Conservation (phyloP, 2,113 vertebrate species). For the Microcebus griseorufus region DNA sequence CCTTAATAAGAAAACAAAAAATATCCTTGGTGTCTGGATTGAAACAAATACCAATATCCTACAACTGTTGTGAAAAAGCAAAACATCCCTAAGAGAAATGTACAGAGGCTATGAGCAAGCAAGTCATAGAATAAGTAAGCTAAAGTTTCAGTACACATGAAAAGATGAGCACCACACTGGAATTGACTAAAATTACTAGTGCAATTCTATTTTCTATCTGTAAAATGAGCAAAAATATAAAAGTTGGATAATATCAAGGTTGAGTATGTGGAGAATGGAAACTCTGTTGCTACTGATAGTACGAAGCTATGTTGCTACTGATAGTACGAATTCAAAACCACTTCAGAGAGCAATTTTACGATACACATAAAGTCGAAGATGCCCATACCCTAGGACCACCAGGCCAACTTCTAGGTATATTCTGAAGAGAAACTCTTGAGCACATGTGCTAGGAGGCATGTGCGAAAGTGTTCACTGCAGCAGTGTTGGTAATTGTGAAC, state of each 20-base stretch:
- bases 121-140: neutral
- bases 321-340: neutral
- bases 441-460: too few relatives aligned
- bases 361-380: neutral
- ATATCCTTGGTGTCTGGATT: neutral
- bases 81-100: neutral
- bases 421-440: neutral
- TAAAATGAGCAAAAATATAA: neutral
- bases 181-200: neutral
- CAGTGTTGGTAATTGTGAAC: neutral
- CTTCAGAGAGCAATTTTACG: neutral
- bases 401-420: neutral
- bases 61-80: neutral
- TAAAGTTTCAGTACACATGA: neutral
- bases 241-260: neutral
- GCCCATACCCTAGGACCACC: neutral
- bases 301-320: neutral
- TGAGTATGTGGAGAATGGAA: neutral
- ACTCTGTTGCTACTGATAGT: neutral
- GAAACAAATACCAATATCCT: neutral
- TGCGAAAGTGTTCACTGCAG: neutral
- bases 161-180: neutral
- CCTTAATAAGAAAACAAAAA: neutral
- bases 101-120: neutral
- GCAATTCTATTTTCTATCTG: neutral